Percentiles rank a stretch among this genome's conserved stretches.
These are phyloP conservation scores for Urocynchramus pylzowi DNA, from an alignment of 2,113 vertebrate genomes.

Conservation along the genomic window DNA sequence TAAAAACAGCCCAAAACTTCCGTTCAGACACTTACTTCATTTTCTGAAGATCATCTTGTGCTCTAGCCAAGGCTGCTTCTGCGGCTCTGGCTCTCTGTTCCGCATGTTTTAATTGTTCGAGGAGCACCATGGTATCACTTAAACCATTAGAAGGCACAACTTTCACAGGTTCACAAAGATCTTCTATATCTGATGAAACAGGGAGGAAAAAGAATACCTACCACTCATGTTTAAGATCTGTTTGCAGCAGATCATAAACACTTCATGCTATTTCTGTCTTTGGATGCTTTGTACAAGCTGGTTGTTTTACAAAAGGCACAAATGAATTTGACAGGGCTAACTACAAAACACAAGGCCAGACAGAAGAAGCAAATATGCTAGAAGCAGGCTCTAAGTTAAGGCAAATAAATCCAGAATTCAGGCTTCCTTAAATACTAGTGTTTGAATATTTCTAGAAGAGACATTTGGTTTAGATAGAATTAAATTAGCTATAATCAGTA, in stretches of 20 bases:
- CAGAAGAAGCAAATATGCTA: not conserved
- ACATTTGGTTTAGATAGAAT: not conserved
- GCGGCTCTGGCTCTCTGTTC: conserved; percentile 79
- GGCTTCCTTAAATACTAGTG: not conserved
- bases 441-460: not conserved
- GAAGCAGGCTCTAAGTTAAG: not conserved
- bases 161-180: conserved; percentile 68
- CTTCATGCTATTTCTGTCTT: not conserved
- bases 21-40: conserved; percentile 77
- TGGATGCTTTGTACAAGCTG: not conserved
- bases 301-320: not conserved
- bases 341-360: not conserved
- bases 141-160: conserved; percentile 28
- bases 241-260: not conserved
- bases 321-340: not conserved
- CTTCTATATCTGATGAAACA: conserved; percentile 81
- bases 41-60: conserved; percentile 86
- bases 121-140: conserved; percentile 37
- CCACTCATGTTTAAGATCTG: not conserved
- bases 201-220: not conserved
- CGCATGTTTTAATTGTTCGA: conserved; percentile 71
- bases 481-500: not conserved
- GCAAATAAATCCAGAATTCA: not conserved
- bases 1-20: not conserved
- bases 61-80: conserved; percentile 81